Evolutionary conservation across 1,140 invertebrate genomes (phyloP).

Genomic region (Drosophila lacteicornis): DNA sequence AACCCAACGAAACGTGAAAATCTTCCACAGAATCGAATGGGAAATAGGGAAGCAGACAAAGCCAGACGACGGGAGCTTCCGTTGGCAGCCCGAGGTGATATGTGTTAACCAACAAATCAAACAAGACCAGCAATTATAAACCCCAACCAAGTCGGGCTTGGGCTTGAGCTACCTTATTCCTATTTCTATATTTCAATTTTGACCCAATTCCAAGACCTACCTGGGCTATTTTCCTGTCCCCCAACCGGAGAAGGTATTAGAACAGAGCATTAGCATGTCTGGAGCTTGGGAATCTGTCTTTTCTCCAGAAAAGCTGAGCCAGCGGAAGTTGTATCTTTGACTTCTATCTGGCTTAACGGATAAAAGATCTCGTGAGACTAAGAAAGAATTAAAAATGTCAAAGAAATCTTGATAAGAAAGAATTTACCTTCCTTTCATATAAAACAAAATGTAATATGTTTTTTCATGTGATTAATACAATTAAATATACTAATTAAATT

Average conservation of each 20-base stretch:
- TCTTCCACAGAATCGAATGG: constrained; percentile 16
- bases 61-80: constrained; percentile 3
- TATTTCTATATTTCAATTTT: constrained; percentile 14
- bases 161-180: not conserved
- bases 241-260: not conserved
- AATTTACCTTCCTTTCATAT: not conserved
- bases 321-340: constrained; percentile 28
- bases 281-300: constrained; percentile 9
- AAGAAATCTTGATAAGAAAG: not conserved
- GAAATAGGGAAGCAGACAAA: constrained; percentile 18
- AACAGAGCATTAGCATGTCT: constrained; percentile 26
- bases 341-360: constrained; percentile 3
- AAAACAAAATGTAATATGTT: not conserved
- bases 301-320: not conserved
- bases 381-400: not conserved
- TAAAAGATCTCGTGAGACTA: not conserved
- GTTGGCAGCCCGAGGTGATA: constrained; percentile 18
- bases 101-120: constrained; percentile 54
- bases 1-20: constrained; percentile 41
- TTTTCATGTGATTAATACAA: no score
- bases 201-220: constrained; percentile 44
- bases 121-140: constrained; percentile 44
- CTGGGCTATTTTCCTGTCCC: not conserved
- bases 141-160: constrained; percentile 8
- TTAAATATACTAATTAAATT: not conserved